phyloP scores from a whole-genome alignment of 2,888 invertebrate species.

The Theretra japonica region DNA sequence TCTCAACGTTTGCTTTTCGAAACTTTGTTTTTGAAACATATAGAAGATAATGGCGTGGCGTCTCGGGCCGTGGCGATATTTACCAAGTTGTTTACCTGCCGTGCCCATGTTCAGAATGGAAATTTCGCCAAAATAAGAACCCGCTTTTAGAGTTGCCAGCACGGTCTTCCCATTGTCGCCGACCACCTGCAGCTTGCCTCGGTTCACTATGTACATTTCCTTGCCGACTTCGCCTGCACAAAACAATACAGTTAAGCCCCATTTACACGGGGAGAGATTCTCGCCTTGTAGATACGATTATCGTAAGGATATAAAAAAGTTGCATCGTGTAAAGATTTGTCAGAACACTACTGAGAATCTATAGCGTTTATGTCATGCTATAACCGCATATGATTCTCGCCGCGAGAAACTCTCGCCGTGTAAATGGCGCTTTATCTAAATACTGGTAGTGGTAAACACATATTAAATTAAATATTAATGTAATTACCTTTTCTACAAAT shows the following conservation, averaged over 20 bases:
- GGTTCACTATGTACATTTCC: constrained; percentile 99
- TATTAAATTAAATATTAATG: background rate
- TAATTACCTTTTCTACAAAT: constrained; percentile 98
- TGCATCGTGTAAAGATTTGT: too few species aligned
- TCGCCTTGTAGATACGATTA: too few species aligned
- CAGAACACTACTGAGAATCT: too few species aligned
- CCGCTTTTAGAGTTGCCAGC: constrained; percentile 98
- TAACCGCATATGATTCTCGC: too few species aligned
- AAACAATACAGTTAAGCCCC: constrained; percentile 27
- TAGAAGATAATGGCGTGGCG: constrained; percentile 83
- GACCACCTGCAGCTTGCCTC: constrained; percentile 97
- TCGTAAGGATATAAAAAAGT: too few species aligned
- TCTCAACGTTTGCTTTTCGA: constrained; percentile 79
- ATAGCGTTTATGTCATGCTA: too few species aligned
- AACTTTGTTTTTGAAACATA: constrained; percentile 72
- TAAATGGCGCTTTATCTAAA: too few species aligned
- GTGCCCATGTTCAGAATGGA: constrained; percentile 99
- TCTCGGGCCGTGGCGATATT: constrained; percentile 89
- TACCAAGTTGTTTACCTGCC: constrained; percentile 98
- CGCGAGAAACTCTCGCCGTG: too few species aligned
- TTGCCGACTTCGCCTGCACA: constrained; percentile 98
- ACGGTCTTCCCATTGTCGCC: constrained; percentile 98
- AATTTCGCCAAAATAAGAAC: constrained; percentile 99
- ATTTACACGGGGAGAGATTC: too few species aligned
- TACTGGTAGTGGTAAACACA: background rate